Conservation (phyloP, 2,797 vertebrate species). For the Cercopithecus petaurista region DNA sequence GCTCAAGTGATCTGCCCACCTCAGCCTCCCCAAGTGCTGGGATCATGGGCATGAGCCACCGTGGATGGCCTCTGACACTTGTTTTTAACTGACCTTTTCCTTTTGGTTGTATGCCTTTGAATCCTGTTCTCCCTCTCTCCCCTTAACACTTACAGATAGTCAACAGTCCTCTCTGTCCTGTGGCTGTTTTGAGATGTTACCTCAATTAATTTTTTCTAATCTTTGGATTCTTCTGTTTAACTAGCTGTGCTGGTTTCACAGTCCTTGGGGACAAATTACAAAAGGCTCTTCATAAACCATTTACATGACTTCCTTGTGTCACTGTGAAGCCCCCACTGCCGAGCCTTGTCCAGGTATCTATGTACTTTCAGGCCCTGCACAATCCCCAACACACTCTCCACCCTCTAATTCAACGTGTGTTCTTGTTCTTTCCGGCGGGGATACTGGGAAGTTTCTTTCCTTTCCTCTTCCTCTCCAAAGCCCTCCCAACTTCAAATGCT, state of each 20-base stretch:
- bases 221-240: neutral
- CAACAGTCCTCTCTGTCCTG: neutral
- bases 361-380: neutral
- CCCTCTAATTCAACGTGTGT: rapidly evolving
- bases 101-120: neutral
- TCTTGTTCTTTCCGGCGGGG: neutral
- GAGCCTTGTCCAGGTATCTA: rapidly evolving
- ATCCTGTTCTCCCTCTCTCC: neutral
- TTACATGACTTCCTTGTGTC: rapidly evolving
- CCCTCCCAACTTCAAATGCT: neutral
- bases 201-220: neutral
- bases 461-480: neutral
- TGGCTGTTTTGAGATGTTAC: neutral
- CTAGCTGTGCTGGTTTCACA: neutral
- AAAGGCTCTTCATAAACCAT: neutral
- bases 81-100: neutral
- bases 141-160: neutral
- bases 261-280: neutral
- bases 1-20: neutral
- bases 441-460: neutral
- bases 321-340: neutral
- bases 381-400: rapidly evolving
- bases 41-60: neutral
- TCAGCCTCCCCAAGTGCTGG: neutral
- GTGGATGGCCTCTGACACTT: neutral